phyloP scores from a whole-genome alignment of 2,888 invertebrate species.

The Nomada ruficornis region DNA sequence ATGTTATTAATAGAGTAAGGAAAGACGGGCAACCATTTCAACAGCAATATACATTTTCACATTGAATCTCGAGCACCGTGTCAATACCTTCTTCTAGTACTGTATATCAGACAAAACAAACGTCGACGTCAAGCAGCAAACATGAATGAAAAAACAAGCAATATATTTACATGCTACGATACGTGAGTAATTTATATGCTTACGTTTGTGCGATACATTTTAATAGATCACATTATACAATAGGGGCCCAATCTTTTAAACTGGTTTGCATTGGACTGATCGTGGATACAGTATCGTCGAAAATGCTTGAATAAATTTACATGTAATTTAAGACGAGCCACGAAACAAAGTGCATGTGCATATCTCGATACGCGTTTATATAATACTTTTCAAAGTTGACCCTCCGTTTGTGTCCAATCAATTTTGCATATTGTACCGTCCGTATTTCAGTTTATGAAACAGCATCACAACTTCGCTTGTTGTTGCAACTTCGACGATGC shows the following conservation, averaged over 20 bases:
- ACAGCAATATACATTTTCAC: too few relatives aligned
- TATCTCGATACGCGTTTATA: constrained; percentile 1
- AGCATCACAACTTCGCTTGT: background rate
- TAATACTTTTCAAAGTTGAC: constrained; percentile 5
- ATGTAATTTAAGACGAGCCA: constrained; percentile 14
- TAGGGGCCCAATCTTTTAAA: background rate
- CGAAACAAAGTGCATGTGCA: background rate
- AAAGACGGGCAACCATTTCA: too few relatives aligned
- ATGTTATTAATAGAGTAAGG: too few relatives aligned
- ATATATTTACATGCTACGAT: background rate
- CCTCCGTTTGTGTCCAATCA: constrained; percentile 14
- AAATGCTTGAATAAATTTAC: background rate
- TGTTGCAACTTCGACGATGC: background rate
- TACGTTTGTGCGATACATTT: constrained; percentile 77
- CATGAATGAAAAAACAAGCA: constrained; percentile 8
- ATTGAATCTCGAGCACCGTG: too few relatives aligned
- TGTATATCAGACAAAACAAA: background rate
- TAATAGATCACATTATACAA: constrained; percentile 49
- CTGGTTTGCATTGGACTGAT: too few relatives aligned
- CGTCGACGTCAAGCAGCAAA: background rate
- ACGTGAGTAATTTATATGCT: constrained; percentile 45
- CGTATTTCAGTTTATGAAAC: constrained; percentile 6
- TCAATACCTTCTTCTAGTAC: background rate
- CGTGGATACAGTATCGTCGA: too few relatives aligned
- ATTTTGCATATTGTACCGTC: constrained; percentile 14